Base-by-base conservation (phyloP, 2,888 invertebrate genomes). In the Hofmannophila pseudospretella region DNA sequence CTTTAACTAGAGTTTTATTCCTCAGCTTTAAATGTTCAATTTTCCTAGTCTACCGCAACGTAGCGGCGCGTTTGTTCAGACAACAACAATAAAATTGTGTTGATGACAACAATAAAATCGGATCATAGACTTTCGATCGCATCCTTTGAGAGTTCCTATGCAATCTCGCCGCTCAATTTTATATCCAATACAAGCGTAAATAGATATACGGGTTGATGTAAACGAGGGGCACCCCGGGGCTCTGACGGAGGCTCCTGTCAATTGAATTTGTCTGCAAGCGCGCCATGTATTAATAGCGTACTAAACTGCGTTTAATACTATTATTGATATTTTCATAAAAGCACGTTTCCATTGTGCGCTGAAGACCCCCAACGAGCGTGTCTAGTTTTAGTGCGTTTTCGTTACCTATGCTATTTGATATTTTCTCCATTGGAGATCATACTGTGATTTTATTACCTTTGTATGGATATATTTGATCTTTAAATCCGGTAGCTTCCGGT, bases 231-330 rank as follows among this genome's bases (percentile, higher is more conserved):
- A 67, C 78, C 78, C 79, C 78, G 58, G 75, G 73, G 70, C 78
- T 75, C 72, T 46, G 58, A 53, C 59, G 75, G 76, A 73, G 74
- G 76, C 75, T 78, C 59, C 66, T 73, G 77, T 72, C 81, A 84
- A 85, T 85, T 85, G 81, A 85, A 81, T 86, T 86, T 82, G 85
- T 86, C 85, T 82, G 80, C 82, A 70, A 79, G 76, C 80, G 75
- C 75, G 65, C 66, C 68, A 63, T 63, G 65, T 67, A 74, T 80
- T 82, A 82, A 84, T 76, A 74, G 76, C 74, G 63, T 61, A 74
- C 73, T 82, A 81, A 82, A 81, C 75, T 78, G 70, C 63, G 61
- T 74, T 72, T 59, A 70, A 67, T 69, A 70, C 67, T 72, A 75
- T 77, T 72, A 79, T 73, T 76, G 71, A 73, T 74, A 74, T 77